Evolutionary conservation across 2,113 vertebrate genomes (phyloP).

Genomic region (Pundamilia nyererei): DNA sequence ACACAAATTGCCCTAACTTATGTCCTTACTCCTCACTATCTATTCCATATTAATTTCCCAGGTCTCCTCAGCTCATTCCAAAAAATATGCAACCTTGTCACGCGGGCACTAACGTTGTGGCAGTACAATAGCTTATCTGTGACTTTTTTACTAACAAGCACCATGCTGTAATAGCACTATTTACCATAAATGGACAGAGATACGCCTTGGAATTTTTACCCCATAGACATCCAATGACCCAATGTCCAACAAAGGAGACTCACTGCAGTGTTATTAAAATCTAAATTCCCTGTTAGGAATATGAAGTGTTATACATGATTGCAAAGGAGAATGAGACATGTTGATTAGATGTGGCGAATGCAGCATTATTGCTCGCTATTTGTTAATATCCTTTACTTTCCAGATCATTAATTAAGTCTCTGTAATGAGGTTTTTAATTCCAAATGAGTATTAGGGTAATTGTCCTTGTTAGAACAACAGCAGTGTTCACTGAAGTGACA

Average conservation of each 20-base stretch:
- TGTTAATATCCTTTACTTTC: slow-evolving; percentile 47
- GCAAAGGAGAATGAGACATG: neutral
- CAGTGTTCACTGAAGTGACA: slow-evolving; percentile 15
- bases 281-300: neutral
- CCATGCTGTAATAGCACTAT: neutral
- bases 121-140: slow-evolving; percentile 5
- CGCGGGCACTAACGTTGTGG: neutral
- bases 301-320: neutral
- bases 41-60: neutral
- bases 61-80: neutral
- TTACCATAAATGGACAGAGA: neutral
- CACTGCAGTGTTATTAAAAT: neutral
- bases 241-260: neutral
- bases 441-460: slow-evolving; percentile 34
- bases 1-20: neutral
- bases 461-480: slow-evolving; percentile 34
- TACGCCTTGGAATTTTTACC: neutral
- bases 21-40: neutral
- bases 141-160: neutral
- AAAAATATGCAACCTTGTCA: slow-evolving; percentile 9
- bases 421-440: slow-evolving; percentile 47
- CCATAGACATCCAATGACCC: neutral
- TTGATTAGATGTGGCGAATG: neutral
- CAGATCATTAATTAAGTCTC: slow-evolving; percentile 43
- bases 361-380: neutral